A percentile compares a stretch with the other conserved stretches of the same genome.
Evolutionary conservation across 2,797 vertebrate species (phyloP).

Genomic region (Falco rusticolus): DNA sequence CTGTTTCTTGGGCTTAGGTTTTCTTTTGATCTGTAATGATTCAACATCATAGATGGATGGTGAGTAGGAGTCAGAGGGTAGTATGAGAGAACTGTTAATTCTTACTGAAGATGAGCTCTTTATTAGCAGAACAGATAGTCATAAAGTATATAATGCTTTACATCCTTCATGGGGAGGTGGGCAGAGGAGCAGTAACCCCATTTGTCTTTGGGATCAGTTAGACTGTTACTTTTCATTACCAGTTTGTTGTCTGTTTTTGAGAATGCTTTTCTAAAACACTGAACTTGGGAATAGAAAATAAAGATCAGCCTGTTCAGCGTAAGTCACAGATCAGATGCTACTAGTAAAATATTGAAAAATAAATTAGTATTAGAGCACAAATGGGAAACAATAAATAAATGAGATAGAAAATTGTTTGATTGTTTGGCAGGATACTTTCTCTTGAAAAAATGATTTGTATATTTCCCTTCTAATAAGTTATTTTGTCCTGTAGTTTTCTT

Average conservation of each 20-base stretch:
- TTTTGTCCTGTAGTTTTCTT: background rate
- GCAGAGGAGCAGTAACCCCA: background rate
- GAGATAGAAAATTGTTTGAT: background rate
- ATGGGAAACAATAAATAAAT: conserved; percentile 22
- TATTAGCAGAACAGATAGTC: background rate
- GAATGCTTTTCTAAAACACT: conserved; percentile 1
- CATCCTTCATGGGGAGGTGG: background rate
- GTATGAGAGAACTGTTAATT: background rate
- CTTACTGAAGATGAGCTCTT: background rate
- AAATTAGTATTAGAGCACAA: background rate
- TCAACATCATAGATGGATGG: background rate
- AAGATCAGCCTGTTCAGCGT: background rate
- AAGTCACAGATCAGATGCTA: background rate
- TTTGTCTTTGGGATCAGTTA: background rate
- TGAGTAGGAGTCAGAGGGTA: background rate
- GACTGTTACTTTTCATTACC: background rate
- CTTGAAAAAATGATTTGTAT: background rate
- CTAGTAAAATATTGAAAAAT: background rate
- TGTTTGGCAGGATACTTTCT: background rate
- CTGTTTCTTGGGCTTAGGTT: background rate
- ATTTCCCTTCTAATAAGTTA: background rate
- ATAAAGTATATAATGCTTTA: background rate
- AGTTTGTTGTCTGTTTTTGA: background rate
- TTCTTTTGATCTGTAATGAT: background rate
- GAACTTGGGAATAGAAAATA: background rate